A percentile compares a stretch with the other conserved stretches of the same genome.
Evolutionary conservation across 2,113 vertebrate genomes (phyloP).

Genomic region (Sphaerodactylus townsendi): DNA sequence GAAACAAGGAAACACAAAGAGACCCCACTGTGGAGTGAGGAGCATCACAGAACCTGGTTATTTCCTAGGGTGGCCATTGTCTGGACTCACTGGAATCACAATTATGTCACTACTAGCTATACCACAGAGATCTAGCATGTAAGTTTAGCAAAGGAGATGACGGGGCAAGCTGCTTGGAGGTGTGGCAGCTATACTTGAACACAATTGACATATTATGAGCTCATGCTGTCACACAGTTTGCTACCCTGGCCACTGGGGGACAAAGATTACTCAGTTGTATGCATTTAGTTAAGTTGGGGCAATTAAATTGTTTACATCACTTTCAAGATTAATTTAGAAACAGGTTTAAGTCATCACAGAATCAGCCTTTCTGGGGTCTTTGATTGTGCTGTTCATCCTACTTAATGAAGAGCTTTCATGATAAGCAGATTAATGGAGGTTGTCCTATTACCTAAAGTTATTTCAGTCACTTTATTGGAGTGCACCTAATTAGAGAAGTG

Average conservation of each 20-base stretch:
- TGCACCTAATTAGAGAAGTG: conserved; percentile 56
- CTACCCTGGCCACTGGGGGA: neutral
- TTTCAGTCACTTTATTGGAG: conserved; percentile 57
- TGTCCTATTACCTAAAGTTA: conserved; percentile 70
- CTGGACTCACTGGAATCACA: neutral
- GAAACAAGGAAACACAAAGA: too few species aligned
- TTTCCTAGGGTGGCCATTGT: neutral
- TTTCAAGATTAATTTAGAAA: conserved; percentile 67
- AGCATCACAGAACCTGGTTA: too few species aligned
- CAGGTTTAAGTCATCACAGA: conserved; percentile 54
- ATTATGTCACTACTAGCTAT: neutral
- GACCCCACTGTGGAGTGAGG: too few species aligned
- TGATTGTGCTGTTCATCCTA: conserved; percentile 67
- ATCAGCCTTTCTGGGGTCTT: conserved; percentile 53
- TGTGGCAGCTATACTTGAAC: neutral
- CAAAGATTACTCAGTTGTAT: neutral
- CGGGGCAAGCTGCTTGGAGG: neutral
- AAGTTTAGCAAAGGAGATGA: neutral
- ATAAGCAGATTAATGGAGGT: conserved; percentile 70
- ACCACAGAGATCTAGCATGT: neutral
- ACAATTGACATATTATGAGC: neutral
- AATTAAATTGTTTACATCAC: conserved; percentile 36
- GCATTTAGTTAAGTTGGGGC: neutral
- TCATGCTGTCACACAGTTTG: neutral
- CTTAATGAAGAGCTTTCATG: conserved; percentile 68